Base-by-base conservation (phyloP, 2,888 invertebrate genomes). In the Linnaemya tessellans region DNA sequence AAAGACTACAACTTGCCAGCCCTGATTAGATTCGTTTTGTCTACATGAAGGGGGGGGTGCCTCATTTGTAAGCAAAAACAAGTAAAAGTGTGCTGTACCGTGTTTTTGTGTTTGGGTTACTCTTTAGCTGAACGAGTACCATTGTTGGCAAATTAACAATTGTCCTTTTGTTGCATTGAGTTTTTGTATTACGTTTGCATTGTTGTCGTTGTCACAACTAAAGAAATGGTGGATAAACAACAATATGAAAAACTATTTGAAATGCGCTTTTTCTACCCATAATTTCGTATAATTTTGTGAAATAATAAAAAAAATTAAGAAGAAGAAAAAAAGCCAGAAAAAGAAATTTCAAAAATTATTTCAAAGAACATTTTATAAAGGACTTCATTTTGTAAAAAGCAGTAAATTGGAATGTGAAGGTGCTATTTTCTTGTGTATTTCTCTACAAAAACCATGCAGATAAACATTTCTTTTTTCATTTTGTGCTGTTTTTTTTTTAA, bases 71-170 rank as follows among this genome's bases (percentile, higher is more conserved):
- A 41, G 13, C 8, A 18, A 25, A 54, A 64, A 58, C 15, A 46
- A 22, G 46, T 22, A 46, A 60, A 49, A 58, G n/a, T 58, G 22
- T 49, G 18, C 54, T 43, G 51, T 18, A n/a, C n/a, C 5, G 43
- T 58, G 56, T 54, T 62, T 51, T 15, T 13, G 30, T 58, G 56
- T 54, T 62, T 51, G 62, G 51, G 62, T 62, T 41, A 51, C 54
- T 54, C 74, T 64, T 54, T 41, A 54, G 38, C 54, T 62, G 25
- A 13, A 62, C 43, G 67, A 80, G 68, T 51, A n/a, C 77, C 30
- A 75, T 80, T 84, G 84, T 80, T 77, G 68, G 58, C 13, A 73
- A 77, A 84, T 84, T 73, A 77, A 84, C 80, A 77, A 84, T 84
- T 84, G 80, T 84, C 71, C 77, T 84, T 84, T 74, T 73, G 82